Evolutionary conservation across 2,113 vertebrate genomes (phyloP), one percentile per base, ranked within the genome.

Genomic region (Junco hyemalis): DNA sequence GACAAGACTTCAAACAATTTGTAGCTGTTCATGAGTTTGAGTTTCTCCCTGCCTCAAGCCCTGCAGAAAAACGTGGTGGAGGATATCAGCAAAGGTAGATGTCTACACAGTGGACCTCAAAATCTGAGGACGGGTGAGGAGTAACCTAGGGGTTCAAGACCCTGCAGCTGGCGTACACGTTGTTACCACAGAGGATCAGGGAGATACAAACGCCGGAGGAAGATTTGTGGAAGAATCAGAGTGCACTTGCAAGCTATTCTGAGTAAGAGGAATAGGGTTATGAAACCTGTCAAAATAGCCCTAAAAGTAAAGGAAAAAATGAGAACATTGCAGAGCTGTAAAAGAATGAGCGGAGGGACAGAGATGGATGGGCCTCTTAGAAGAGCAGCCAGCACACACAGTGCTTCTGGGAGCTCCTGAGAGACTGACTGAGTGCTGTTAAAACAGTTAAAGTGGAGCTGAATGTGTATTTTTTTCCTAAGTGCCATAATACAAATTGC

Each of bases 281-380:
- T 94, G 95, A 95, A 96, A 95, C 80, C 65, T 8, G 11, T 69
- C 74, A 79, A 93, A 96, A 93, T 36, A 66, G 76, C 72, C 51
- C 68, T 92, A 81, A 95, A 96, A 93, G 94, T 90, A 86, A 92
- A 86, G 82, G 57, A 70, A 95, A 93, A 92, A 90, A 61, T 38
- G 33, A 86, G 64, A 88, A 57, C 0, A 2, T 77, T 92, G 82
- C 76, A 88, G 64, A 94, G 72, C 72, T 91, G 91, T 88, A 81
- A 93, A 86, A 71, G 76, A 93, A 90, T 44, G 69, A 94, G 80
- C 82, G 48, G 92, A 64, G 65, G 64, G 80, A 95, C 86, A 81
- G 76, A 93, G 92, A 95, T 93, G 72, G 76, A 96, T 96, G 86
- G 82, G 60, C 82, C 76, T 96, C 88, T 96, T 91, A 91, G 88